These are phyloP conservation scores for Heterocephalus glaber DNA, from an alignment of 2,113 vertebrate genomes.

Conservation along the genomic window DNA sequence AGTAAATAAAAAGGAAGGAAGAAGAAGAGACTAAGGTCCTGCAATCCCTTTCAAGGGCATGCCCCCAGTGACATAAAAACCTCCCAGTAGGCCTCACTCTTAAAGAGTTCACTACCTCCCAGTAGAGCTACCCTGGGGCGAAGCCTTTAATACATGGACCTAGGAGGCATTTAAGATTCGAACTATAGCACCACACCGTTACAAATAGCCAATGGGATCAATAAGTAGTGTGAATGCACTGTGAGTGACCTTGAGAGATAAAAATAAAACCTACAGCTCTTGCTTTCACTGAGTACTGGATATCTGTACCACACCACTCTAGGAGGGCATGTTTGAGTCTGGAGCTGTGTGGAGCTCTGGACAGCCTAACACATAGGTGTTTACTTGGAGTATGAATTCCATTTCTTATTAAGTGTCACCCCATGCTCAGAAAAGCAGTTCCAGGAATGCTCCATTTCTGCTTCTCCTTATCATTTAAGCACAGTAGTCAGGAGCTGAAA, in stretches of 20 bases:
- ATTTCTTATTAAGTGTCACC: neutral
- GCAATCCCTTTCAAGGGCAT: neutral
- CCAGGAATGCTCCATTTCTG: neutral
- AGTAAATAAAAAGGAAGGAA: neutral
- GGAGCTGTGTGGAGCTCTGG: neutral
- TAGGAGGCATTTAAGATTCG: neutral
- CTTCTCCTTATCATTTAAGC: neutral
- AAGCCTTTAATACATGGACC: neutral
- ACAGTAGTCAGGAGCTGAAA: neutral
- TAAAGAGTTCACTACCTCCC: neutral
- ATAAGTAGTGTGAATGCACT: neutral
- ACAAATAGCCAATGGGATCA: neutral
- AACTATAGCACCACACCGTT: neutral
- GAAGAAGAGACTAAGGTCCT: neutral
- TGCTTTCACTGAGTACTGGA: neutral
- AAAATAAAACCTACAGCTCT: neutral
- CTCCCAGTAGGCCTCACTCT: neutral
- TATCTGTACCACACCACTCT: neutral
- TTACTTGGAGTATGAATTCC: slow-evolving; percentile 28
- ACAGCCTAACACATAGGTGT: neutral
- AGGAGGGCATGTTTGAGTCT: neutral
- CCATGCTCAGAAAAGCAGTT: neutral
- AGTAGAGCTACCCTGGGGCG: neutral
- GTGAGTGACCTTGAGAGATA: neutral
- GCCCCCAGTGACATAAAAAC: neutral